These are phyloP conservation scores for Gonioctena quinquepunctata DNA, from an alignment of 1,140 invertebrate genomes.

Conservation along the genomic window DNA sequence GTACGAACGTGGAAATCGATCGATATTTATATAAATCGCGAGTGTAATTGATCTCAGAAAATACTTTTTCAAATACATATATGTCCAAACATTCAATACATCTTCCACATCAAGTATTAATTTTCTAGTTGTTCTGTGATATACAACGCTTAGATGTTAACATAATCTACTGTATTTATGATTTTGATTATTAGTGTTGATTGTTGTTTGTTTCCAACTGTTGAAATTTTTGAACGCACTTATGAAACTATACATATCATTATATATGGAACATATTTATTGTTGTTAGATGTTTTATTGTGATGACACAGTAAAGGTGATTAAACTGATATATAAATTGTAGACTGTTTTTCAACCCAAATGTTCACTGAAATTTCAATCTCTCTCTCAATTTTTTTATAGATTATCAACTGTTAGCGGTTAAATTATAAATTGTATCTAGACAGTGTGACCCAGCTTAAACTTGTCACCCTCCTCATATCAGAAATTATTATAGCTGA, in stretches of 20 bases:
- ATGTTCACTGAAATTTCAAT: too few relatives aligned
- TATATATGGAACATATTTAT: not conserved
- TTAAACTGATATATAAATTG: not conserved
- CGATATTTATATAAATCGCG: too few relatives aligned
- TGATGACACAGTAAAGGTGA: not conserved
- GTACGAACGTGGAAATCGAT: too few relatives aligned
- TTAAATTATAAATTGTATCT: too few relatives aligned
- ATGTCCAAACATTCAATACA: not conserved
- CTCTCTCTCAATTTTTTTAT: too few relatives aligned
- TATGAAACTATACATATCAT: not conserved
- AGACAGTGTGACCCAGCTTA: too few relatives aligned
- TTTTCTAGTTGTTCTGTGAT: constrained; percentile 36
- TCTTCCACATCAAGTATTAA: constrained; percentile 11
- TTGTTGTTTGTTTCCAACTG: not conserved
- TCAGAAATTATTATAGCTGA: too few relatives aligned
- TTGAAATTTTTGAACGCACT: not conserved
- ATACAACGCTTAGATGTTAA: constrained; percentile 21
- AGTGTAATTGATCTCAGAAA: too few relatives aligned
- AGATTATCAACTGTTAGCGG: too few relatives aligned
- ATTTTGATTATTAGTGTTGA: constrained; percentile 6
- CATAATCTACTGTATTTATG: not conserved
- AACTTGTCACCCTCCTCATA: too few relatives aligned
- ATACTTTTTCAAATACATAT: too few relatives aligned
- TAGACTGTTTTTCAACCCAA: too few relatives aligned
- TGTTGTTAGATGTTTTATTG: not conserved